A percentile compares a stretch with the other conserved stretches of the same genome.
phyloP scores from a whole-genome alignment of 2,797 vertebrate species.

The Myotis pilosus region DNA sequence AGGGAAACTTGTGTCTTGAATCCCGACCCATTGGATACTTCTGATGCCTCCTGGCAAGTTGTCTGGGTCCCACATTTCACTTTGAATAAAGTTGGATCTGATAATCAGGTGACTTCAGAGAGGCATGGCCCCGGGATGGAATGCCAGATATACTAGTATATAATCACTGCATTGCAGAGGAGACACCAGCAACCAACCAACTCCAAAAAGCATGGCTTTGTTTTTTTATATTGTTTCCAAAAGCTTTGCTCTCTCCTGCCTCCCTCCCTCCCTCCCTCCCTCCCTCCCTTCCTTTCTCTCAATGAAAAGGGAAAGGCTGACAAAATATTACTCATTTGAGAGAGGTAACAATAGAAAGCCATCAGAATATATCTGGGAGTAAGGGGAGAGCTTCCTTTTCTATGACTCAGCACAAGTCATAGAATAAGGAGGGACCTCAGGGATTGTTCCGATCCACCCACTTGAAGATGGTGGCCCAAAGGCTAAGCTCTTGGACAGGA shows the following conservation, averaged over 20 bases:
- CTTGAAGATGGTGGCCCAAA: not conserved
- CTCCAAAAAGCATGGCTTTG: not conserved
- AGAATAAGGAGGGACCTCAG: not conserved
- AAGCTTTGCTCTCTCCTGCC: not conserved
- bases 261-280: not conserved
- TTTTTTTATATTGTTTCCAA: not conserved
- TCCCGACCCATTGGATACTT: not conserved
- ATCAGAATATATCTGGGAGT: not conserved
- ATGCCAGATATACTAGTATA: not conserved
- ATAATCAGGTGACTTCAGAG: not conserved
- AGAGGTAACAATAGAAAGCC: not conserved
- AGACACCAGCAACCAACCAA: not conserved
- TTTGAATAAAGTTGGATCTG: not conserved
- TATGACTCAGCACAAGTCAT: accelerated
- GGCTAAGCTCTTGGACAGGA: not conserved
- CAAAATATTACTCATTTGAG: not conserved
- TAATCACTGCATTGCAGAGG: not conserved
- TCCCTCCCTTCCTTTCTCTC: not conserved
- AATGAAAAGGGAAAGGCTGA: not conserved
- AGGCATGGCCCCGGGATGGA: not conserved
- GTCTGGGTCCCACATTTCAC: not conserved
- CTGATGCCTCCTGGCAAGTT: not conserved
- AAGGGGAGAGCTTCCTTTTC: not conserved
- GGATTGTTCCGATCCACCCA: not conserved
- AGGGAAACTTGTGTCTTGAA: not conserved